Percentiles rank a stretch among this genome's conserved stretches.
Evolutionary conservation across 2,113 vertebrate genomes (phyloP).

Genomic region (Mirounga angustirostris): DNA sequence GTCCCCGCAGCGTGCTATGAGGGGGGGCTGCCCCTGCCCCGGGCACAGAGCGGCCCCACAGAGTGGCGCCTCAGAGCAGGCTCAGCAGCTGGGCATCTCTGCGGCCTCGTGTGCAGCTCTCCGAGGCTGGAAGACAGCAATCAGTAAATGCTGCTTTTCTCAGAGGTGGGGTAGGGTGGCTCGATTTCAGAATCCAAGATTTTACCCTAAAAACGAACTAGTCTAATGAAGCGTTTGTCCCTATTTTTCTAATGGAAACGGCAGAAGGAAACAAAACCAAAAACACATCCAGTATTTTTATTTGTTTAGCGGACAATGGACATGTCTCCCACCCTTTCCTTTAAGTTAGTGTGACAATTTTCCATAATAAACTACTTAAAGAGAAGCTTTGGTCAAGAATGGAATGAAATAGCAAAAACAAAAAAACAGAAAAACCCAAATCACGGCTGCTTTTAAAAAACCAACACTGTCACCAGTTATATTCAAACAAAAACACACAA

Average conservation of each 20-base stretch:
- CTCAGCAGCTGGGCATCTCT: background rate
- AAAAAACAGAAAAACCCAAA: constrained; percentile 77
- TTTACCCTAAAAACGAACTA: background rate
- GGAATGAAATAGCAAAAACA: constrained; percentile 88
- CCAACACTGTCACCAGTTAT: constrained; percentile 87
- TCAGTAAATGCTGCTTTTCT: background rate
- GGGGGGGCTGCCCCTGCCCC: too few relatives aligned
- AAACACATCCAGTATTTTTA: constrained; percentile 82
- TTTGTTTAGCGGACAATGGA: constrained; percentile 92
- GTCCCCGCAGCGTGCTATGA: fast-evolving
- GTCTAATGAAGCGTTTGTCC: background rate
- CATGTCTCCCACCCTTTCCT: constrained; percentile 87
- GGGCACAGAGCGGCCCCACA: background rate
- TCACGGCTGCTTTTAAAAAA: constrained; percentile 87
- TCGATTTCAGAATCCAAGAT: background rate
- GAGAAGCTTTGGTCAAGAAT: constrained; percentile 94
- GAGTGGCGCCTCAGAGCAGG: background rate
- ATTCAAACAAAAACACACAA: constrained; percentile 76
- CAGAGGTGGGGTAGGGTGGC: background rate
- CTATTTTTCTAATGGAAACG: constrained; percentile 30
- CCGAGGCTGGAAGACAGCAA: background rate
- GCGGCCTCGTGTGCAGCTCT: fast-evolving
- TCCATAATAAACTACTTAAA: constrained; percentile 90
- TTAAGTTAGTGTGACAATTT: constrained; percentile 92
- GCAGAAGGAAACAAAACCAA: constrained; percentile 50